phyloP scores from a whole-genome alignment of 2,113 vertebrate genomes.

The Ia io region DNA sequence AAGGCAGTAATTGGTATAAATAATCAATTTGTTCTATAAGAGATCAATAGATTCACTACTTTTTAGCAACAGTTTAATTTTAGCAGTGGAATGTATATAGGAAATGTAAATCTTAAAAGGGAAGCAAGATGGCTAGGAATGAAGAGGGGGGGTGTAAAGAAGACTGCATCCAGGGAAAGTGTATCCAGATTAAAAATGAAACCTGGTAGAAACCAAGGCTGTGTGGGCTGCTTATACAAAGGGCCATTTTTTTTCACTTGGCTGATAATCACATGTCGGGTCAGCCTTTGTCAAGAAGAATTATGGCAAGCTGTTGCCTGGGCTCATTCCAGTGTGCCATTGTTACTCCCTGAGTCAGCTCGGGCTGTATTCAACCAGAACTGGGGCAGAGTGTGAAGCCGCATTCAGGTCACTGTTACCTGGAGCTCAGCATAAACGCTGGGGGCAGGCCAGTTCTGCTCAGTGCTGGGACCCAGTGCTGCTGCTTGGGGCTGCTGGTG shows the following conservation, averaged over 20 bases:
- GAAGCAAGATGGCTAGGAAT: background rate
- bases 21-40: background rate
- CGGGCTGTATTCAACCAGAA: constrained; percentile 71
- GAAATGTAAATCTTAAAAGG: background rate
- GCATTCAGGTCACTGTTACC: constrained; percentile 57
- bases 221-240: background rate
- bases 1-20: background rate
- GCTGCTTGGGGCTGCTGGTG: background rate
- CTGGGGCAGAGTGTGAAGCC: constrained; percentile 69
- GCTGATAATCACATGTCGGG: constrained; percentile 54
- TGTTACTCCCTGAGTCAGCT: constrained; percentile 57
- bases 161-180: background rate
- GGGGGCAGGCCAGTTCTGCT: background rate
- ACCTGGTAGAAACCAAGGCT: background rate
- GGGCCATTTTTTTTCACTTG: background rate
- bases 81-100: background rate
- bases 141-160: background rate
- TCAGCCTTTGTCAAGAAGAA: constrained; percentile 71
- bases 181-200: background rate
- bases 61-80: constrained; percentile 18
- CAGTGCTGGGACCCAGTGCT: background rate
- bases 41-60: background rate
- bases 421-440: background rate
- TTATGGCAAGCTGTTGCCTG: constrained; percentile 67
- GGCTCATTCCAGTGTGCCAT: constrained; percentile 50